These are phyloP conservation scores for Timandra comae DNA, from an alignment of 2,888 invertebrate genomes.

Conservation along the genomic window DNA sequence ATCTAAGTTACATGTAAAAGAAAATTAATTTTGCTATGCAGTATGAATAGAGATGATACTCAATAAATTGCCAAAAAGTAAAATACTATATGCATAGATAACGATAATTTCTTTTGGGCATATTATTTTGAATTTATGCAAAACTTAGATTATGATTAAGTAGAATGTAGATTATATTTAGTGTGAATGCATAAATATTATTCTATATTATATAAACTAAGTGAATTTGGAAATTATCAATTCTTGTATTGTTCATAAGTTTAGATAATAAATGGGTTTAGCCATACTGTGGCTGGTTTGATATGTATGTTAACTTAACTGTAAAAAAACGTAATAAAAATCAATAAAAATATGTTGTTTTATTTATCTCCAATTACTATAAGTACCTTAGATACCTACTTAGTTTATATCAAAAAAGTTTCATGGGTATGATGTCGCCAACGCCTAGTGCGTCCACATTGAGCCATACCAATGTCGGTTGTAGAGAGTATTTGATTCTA, in stretches of 20 bases:
- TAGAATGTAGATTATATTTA: constrained; percentile 76
- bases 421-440: too few relatives aligned
- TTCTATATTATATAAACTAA: constrained; percentile 74
- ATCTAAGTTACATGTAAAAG: constrained; percentile 77
- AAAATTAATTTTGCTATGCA: constrained; percentile 77
- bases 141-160: constrained; percentile 75
- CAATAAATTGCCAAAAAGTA: constrained; percentile 79
- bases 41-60: constrained; percentile 72
- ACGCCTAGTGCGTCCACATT: too few relatives aligned
- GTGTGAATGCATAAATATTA: constrained; percentile 73
- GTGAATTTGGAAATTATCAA: constrained; percentile 77
- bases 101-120: constrained; percentile 77
- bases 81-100: constrained; percentile 76
- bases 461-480: too few relatives aligned
- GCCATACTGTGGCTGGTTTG: constrained; percentile 77
- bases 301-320: constrained; percentile 77
- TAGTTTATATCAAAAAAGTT: too few relatives aligned
- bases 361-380: constrained; percentile 39
- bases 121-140: constrained; percentile 77
- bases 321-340: constrained; percentile 71
- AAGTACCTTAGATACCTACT: too few relatives aligned
- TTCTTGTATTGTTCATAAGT: constrained; percentile 77
- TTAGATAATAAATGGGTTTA: constrained; percentile 77
- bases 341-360: constrained; percentile 54
- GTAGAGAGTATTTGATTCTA: too few relatives aligned